Percentiles rank a stretch among this genome's conserved stretches.
These are phyloP conservation scores for Cichladusa arquata DNA, from an alignment of 2,113 vertebrate genomes.

Conservation along the genomic window DNA sequence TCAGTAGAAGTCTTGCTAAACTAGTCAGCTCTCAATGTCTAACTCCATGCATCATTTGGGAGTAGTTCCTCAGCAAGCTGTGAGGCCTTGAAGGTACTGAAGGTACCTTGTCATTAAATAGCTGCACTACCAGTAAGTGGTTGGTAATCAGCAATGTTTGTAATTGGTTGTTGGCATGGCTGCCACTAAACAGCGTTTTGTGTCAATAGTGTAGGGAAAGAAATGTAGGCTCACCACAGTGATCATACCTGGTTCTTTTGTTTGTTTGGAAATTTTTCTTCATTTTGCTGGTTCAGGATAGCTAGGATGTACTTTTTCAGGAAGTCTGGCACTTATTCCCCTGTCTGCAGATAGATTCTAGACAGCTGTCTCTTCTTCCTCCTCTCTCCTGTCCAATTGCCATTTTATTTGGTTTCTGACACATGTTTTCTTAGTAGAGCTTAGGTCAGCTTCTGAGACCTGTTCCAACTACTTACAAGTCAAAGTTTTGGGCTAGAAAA, in stretches of 20 bases:
- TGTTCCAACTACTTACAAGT: neutral
- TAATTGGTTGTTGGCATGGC: neutral
- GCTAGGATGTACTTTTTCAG: neutral
- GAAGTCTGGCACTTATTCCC: neutral
- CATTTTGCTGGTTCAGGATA: neutral
- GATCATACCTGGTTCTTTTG: neutral
- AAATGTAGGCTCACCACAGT: neutral
- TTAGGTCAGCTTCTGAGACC: neutral
- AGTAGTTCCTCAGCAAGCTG: neutral
- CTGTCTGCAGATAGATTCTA: neutral
- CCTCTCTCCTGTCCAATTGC: neutral
- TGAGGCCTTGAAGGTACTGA: neutral
- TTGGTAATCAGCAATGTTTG: neutral
- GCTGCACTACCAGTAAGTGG: neutral
- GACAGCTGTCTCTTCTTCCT: neutral
- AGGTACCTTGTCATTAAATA: neutral
- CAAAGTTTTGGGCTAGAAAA: neutral
- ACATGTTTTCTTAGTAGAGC: fast-evolving
- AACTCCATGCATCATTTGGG: neutral
- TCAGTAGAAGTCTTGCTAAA: neutral
- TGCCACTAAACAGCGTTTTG: neutral
- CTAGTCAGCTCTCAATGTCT: fast-evolving
- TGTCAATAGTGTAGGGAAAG: neutral
- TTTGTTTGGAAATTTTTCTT: neutral
- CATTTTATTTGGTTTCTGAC: neutral